Evolutionary conservation across 2,888 invertebrate species (phyloP), one percentile per base, ranked within the genome.

Genomic region (Aleiodes testaceus): DNA sequence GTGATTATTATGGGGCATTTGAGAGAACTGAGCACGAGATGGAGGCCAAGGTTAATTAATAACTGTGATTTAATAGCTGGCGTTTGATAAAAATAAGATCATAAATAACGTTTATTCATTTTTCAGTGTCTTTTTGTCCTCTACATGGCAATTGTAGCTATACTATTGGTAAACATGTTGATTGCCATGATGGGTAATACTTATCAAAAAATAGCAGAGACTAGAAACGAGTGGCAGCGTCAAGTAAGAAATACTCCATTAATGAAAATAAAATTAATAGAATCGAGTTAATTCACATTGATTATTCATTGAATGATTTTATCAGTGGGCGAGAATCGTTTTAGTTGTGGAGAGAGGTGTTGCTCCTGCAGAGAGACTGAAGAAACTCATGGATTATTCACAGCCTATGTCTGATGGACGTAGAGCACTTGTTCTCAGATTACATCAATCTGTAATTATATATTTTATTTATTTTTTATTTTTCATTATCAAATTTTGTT

Each of bases 131-230:
- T 98, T 12, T 99, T 99, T 88, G 94, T 98, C n/a, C 90, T 98
- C 44, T 99, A 97, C 88, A 99, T 99, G 97, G 95, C 95, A 70
- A 95, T 98, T 85, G 99, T 98, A 18, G 97, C 97, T 0, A 94
- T 99, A 72, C 89, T 99, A 42, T 89, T 99, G 71, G 96, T 99
- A 65, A 99, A 99, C 90, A 97, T 99, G 97, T 90, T 99, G 88
- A 99, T 99, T 83, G 98, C 98, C 75, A 99, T 99, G 98, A 99
- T 99, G 99, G 99, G 98, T 0, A 98, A 98, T 88, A 99, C 99
- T 2, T 99, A 99, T 86, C 97, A 97, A 87, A 96, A 97, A 89
- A 98, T 99, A 79, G 97, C 97, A 0, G 97, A 98, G 88, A 97
- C 98, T 0, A 92, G 96, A 78, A 98, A 98, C 86, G 98, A 99